phyloP scores from a whole-genome alignment of 2,113 vertebrate species.

The Copsychus sechellarum region DNA sequence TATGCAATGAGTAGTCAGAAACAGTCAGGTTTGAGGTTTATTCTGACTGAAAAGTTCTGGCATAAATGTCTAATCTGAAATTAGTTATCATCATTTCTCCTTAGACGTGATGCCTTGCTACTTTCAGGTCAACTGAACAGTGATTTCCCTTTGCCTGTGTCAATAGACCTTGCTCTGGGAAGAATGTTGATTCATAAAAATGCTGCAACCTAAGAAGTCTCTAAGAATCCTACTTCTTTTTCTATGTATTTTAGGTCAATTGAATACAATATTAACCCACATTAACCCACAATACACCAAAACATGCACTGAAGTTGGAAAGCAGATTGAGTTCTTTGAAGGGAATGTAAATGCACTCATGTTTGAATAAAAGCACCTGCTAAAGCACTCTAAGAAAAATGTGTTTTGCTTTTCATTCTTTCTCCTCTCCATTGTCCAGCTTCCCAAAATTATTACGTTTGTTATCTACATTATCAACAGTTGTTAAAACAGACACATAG shows the following conservation, averaged over 20 bases:
- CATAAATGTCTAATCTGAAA: background rate
- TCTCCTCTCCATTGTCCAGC: background rate
- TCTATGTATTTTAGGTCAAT: background rate
- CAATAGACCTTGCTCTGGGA: background rate
- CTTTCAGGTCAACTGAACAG: background rate
- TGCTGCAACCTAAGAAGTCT: background rate
- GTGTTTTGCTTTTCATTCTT: background rate
- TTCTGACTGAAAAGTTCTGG: background rate
- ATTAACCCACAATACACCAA: background rate
- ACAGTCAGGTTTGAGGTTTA: background rate
- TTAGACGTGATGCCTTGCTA: background rate
- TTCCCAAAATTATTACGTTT: constrained; percentile 2
- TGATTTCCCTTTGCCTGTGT: background rate
- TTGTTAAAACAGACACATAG: background rate
- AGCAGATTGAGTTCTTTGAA: background rate
- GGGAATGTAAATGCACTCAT: background rate
- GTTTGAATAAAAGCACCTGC: constrained; percentile 8
- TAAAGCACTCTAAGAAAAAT: background rate
- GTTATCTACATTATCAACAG: background rate
- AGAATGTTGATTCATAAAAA: background rate
- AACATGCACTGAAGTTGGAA: background rate
- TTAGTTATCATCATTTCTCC: background rate
- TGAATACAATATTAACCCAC: background rate
- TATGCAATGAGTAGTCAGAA: background rate
- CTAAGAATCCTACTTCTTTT: background rate